Conservation (phyloP, 2,797 vertebrate genomes). For the Oreonectes daqikongensis region DNA sequence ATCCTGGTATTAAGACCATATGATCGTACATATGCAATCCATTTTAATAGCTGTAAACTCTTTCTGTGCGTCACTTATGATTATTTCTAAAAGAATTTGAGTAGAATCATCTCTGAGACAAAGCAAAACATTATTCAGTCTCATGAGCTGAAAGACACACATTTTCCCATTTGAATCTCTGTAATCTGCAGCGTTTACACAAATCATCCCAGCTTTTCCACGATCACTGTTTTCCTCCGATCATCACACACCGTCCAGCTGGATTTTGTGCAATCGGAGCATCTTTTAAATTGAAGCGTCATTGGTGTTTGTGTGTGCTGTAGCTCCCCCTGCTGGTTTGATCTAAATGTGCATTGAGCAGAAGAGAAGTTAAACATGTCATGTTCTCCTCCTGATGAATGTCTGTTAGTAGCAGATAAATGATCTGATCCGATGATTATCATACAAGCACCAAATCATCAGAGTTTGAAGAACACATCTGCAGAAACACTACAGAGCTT, state of each 20-base stretch:
- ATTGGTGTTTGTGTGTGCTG: not conserved
- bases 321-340: constrained; percentile 3
- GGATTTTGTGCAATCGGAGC: not conserved
- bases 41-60: too few relatives aligned
- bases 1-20: too few relatives aligned
- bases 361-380: not conserved
- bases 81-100: too few relatives aligned
- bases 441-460: constrained; percentile 14
- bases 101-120: too few relatives aligned
- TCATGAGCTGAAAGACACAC: not conserved
- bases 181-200: not conserved
- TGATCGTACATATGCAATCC: too few relatives aligned
- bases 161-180: not conserved
- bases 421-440: constrained; percentile 25
- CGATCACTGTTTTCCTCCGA: not conserved
- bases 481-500: too few relatives aligned
- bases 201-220: too few relatives aligned
- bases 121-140: not conserved
- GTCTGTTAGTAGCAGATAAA: constrained; percentile 39
- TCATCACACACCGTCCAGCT: too few relatives aligned
- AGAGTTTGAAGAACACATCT: too few relatives aligned
- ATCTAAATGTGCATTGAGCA: too few relatives aligned
- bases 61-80: too few relatives aligned
- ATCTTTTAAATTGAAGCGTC: not conserved
- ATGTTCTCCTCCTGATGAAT: constrained; percentile 31